These are phyloP conservation scores for Eilema caniola DNA, from an alignment of 2,888 invertebrate species.

Conservation along the genomic window DNA sequence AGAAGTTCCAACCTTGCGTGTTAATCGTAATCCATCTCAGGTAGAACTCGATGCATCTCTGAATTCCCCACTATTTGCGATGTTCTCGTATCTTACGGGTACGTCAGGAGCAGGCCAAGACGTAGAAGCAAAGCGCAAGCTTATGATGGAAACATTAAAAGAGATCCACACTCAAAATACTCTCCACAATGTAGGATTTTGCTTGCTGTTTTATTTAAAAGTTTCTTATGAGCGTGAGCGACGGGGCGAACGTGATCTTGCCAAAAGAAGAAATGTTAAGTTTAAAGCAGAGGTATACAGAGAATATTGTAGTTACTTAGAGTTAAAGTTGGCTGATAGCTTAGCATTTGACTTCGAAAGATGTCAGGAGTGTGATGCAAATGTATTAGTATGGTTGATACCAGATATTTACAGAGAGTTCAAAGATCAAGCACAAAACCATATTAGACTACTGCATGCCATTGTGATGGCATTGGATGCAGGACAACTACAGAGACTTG, in stretches of 20 bases:
- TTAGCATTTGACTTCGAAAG: constrained; percentile 94
- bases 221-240: constrained; percentile 88
- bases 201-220: constrained; percentile 96
- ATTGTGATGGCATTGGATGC: constrained; percentile 97
- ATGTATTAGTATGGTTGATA: constrained; percentile 96
- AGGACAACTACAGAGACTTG: constrained; percentile 94
- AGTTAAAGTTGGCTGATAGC: constrained; percentile 91
- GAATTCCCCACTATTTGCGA: constrained; percentile 94
- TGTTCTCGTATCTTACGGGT: constrained; percentile 94
- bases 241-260: constrained; percentile 79
- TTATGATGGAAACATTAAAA: constrained; percentile 92
- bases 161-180: constrained; percentile 90
- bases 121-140: constrained; percentile 91
- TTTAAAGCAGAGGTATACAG: constrained; percentile 95
- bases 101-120: constrained; percentile 80
- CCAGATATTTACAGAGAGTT: constrained; percentile 97
- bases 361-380: constrained; percentile 96
- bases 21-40: constrained; percentile 81
- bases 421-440: constrained; percentile 94
- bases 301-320: constrained; percentile 94
- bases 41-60: constrained; percentile 89
- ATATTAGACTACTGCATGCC: constrained; percentile 94
- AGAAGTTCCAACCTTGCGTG: constrained; percentile 82
- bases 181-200: constrained; percentile 93
- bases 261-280: constrained; percentile 87